A percentile compares a stretch with the other conserved stretches of the same genome.
phyloP scores from a whole-genome alignment of 2,113 vertebrate genomes.

The Carassius auratus region DNA sequence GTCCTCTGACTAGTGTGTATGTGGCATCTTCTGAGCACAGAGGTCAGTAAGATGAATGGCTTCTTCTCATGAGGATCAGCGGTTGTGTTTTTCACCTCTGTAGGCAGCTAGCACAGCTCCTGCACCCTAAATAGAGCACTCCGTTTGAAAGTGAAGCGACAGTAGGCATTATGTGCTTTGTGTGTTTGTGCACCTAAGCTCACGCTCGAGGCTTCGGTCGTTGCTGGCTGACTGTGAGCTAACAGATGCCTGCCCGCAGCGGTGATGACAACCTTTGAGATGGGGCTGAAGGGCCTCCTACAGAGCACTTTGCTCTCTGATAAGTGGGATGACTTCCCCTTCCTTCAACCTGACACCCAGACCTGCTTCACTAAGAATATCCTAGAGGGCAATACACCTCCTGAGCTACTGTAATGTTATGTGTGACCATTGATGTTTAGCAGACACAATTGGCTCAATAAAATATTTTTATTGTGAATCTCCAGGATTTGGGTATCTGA shows the following conservation, averaged over 20 bases:
- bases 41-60: constrained; percentile 29
- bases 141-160: constrained; percentile 71
- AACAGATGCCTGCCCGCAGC: constrained; percentile 74
- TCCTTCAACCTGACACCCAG: background rate
- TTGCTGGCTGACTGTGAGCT: constrained; percentile 70
- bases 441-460: background rate
- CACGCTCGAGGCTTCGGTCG: constrained; percentile 59
- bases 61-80: background rate
- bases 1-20: constrained; percentile 44
- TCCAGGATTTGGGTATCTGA: background rate
- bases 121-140: constrained; percentile 73
- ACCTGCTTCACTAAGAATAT: background rate
- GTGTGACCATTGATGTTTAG: background rate
- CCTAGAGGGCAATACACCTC: background rate
- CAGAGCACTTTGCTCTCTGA: constrained; percentile 68
- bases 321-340: constrained; percentile 64
- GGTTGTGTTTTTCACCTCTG: constrained; percentile 50
- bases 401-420: background rate
- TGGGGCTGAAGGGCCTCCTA: constrained; percentile 71
- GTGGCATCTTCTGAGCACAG: background rate
- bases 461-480: background rate
- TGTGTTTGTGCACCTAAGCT: constrained; percentile 52
- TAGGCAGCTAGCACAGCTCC: constrained; percentile 65
- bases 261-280: constrained; percentile 76
- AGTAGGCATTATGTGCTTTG: constrained; percentile 75